phyloP scores from a whole-genome alignment of 2,888 invertebrate species.

The Neria commutata region DNA sequence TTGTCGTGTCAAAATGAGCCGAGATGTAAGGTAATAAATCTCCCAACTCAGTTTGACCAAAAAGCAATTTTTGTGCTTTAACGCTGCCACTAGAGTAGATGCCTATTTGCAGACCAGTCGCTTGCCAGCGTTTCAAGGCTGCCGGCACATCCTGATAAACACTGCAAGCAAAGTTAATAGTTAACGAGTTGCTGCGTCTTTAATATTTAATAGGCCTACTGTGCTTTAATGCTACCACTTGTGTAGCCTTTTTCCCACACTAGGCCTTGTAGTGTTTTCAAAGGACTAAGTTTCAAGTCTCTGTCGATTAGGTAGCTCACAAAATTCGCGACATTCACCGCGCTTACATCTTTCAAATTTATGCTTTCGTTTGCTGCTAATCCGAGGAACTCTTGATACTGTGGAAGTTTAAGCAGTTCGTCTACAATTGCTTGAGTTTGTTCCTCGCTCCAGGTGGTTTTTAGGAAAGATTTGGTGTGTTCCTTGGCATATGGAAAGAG shows the following conservation, averaged over 20 bases:
- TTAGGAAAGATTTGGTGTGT: slow-evolving; percentile 74
- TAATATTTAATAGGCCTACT: slow-evolving; percentile 71
- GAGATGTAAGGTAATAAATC: slow-evolving; percentile 75
- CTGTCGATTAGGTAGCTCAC: slow-evolving; percentile 82
- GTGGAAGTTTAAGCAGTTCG: slow-evolving; percentile 66
- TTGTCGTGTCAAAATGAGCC: slow-evolving; percentile 85
- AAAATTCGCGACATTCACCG: slow-evolving; percentile 69
- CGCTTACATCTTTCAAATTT: too few species aligned
- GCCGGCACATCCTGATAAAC: slow-evolving; percentile 84
- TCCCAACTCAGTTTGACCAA: slow-evolving; percentile 77
- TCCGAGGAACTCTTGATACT: slow-evolving; percentile 37
- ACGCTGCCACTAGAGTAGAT: slow-evolving; percentile 93
- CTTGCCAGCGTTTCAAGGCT: slow-evolving; percentile 75
- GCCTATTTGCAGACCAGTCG: slow-evolving; percentile 73
- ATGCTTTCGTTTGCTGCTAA: slow-evolving; percentile 55
- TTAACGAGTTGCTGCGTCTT: background rate
- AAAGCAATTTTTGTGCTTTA: slow-evolving; percentile 87
- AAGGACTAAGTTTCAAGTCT: slow-evolving; percentile 78
- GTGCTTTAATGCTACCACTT: slow-evolving; percentile 78
- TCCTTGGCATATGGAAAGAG: slow-evolving; percentile 79
- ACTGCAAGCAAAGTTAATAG: slow-evolving; percentile 62
- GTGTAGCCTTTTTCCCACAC: slow-evolving; percentile 88
- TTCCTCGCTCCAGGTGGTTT: slow-evolving; percentile 72
- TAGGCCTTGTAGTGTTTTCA: slow-evolving; percentile 89
- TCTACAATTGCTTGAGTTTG: slow-evolving; percentile 72